These are phyloP conservation scores for Xerus rutilus DNA, from an alignment of 2,797 vertebrate genomes.

Conservation along the genomic window DNA sequence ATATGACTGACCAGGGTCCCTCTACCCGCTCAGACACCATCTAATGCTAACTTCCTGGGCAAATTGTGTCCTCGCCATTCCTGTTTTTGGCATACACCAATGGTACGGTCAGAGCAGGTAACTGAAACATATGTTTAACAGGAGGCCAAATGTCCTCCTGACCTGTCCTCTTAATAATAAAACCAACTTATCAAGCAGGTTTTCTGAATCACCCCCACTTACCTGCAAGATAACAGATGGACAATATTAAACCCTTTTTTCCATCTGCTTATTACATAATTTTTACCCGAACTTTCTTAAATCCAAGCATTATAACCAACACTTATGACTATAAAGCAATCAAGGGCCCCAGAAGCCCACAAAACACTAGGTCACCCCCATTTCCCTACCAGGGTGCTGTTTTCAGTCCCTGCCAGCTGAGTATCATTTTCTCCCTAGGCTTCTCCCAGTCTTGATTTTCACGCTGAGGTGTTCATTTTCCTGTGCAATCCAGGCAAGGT, in stretches of 20 bases:
- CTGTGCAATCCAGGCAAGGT: background rate
- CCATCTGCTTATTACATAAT: background rate
- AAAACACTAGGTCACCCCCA: too few relatives aligned
- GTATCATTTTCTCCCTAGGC: too few relatives aligned
- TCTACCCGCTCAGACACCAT: background rate
- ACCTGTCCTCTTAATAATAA: background rate
- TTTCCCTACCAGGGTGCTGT: background rate
- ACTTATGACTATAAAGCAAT: background rate
- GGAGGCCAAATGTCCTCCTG: background rate
- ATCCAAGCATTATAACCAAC: background rate
- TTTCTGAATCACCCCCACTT: background rate
- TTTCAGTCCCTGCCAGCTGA: background rate
- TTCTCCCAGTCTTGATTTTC: background rate
- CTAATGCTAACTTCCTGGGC: background rate
- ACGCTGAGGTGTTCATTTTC: background rate
- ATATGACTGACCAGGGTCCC: background rate
- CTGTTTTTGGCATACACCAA: too few relatives aligned
- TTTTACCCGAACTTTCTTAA: background rate
- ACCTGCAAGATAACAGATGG: background rate
- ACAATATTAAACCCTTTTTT: background rate
- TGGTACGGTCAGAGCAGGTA: background rate
- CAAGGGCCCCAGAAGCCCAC: background rate
- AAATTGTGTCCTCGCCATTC: background rate
- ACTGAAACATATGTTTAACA: background rate
- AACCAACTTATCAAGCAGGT: background rate